Evolutionary conservation across 2,113 vertebrate species (phyloP).

Genomic region (Cygnus buccinator): DNA sequence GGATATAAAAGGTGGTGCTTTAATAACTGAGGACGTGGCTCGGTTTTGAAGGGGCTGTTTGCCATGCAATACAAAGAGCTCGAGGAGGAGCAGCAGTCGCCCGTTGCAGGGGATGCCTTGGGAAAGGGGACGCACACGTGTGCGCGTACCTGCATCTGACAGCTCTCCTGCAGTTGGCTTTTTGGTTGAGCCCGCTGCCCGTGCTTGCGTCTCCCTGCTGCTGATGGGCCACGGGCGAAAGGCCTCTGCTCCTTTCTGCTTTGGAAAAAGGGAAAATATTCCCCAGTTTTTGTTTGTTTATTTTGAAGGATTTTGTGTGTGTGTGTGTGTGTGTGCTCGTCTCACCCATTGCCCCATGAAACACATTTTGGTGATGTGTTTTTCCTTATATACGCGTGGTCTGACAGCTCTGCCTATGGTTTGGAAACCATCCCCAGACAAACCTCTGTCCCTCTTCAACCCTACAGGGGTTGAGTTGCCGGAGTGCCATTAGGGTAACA

Average conservation of each 20-base stretch:
- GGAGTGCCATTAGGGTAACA: background rate
- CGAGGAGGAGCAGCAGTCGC: background rate
- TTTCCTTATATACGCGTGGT: rapidly evolving
- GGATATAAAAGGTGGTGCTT: background rate
- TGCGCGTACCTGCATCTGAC: background rate
- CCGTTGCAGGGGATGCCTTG: background rate
- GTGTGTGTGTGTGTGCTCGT: rapidly evolving
- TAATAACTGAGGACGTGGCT: background rate
- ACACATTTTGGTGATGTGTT: background rate
- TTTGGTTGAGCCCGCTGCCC: background rate
- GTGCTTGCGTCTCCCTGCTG: background rate
- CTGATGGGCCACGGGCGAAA: background rate
- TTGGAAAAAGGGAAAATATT: background rate
- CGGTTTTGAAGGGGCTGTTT: background rate
- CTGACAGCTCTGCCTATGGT: background rate
- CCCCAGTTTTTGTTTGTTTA: too few species aligned
- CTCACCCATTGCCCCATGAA: background rate
- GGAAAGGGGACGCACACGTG: background rate
- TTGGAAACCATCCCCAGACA: background rate
- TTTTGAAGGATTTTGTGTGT: background rate
- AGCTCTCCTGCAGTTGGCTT: background rate
- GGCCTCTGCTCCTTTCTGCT: background rate
- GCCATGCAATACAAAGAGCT: rapidly evolving
- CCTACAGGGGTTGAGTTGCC: background rate
- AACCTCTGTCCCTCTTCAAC: background rate